Evolutionary conservation across 2,888 invertebrate species (phyloP).

Genomic region (Drosophila hamatofila): DNA sequence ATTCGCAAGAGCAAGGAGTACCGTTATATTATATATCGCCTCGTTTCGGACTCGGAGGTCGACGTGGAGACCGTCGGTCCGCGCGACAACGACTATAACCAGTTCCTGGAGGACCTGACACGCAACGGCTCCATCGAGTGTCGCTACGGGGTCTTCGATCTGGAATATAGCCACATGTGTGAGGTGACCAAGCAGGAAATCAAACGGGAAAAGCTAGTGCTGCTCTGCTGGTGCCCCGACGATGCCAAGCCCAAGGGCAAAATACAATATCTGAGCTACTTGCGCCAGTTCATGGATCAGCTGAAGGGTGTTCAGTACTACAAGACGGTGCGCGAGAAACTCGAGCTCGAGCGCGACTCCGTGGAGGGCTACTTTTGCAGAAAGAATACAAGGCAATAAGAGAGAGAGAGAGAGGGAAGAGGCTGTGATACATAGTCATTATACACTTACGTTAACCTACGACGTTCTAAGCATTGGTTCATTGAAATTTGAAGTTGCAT

Average conservation of each 20-base stretch:
- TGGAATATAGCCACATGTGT: conserved; percentile 34
- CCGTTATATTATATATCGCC: conserved; percentile 39
- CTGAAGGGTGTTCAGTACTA: conserved; percentile 34
- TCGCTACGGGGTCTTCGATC: conserved; percentile 43
- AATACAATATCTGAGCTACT: conserved; percentile 29
- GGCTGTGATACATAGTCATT: not conserved
- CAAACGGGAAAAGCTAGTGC: conserved; percentile 24
- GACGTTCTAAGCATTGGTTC: not conserved
- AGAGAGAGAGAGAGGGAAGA: too few relatives aligned
- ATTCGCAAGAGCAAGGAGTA: conserved; percentile 31
- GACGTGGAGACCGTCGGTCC: conserved; percentile 31
- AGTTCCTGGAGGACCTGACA: conserved; percentile 32
- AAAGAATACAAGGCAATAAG: not conserved
- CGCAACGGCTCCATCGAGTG: conserved; percentile 29
- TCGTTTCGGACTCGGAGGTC: conserved; percentile 8
- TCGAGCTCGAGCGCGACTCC: conserved; percentile 20
- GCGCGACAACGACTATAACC: conserved; percentile 26
- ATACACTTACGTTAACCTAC: not conserved
- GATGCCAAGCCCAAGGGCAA: conserved; percentile 29
- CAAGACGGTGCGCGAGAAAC: conserved; percentile 16
- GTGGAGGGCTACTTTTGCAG: conserved; percentile 15
- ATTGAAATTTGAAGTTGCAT: not conserved
- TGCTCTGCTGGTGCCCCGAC: conserved; percentile 42
- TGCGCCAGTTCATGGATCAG: conserved; percentile 29
- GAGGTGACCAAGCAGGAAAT: conserved; percentile 19